A percentile compares a stretch with the other conserved stretches of the same genome.
phyloP scores from a whole-genome alignment of 1,140 invertebrate species.

The Macrocentrus cingulum region DNA sequence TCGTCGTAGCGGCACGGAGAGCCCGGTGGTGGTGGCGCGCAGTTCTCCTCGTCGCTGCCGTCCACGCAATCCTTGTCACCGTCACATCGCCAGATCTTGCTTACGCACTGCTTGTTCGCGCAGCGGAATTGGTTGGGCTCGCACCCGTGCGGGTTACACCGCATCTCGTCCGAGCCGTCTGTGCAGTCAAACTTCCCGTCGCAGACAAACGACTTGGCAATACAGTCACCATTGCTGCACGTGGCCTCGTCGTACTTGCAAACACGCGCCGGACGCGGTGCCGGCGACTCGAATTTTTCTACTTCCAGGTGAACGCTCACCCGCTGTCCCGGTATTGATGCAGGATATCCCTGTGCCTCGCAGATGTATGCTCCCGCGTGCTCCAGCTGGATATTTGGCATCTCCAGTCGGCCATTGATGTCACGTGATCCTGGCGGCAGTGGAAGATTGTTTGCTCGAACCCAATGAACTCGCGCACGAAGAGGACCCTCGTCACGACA shows the following conservation, averaged over 20 bases:
- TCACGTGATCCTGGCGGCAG: slow-evolving; percentile 73
- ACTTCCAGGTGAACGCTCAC: slow-evolving; percentile 70
- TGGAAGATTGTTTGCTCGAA: slow-evolving; percentile 67
- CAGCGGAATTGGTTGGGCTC: slow-evolving; percentile 94
- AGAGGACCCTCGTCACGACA: slow-evolving; percentile 84
- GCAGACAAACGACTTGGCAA: slow-evolving; percentile 78
- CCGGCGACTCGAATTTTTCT: slow-evolving; percentile 62
- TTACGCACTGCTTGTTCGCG: slow-evolving; percentile 83
- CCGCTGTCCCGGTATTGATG: slow-evolving; percentile 59
- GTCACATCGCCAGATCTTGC: slow-evolving; percentile 92
- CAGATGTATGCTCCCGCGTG: slow-evolving; percentile 82
- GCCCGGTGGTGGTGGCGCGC: slow-evolving; percentile 62
- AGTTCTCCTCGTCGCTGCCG: slow-evolving; percentile 77
- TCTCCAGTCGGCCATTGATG: slow-evolving; percentile 77
- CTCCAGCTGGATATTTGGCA: slow-evolving; percentile 76
- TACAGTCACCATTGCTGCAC: slow-evolving; percentile 89
- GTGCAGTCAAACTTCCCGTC: slow-evolving; percentile 79
- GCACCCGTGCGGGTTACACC: slow-evolving; percentile 78
- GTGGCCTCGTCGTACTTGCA: slow-evolving; percentile 83
- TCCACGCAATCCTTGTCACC: slow-evolving; percentile 92
- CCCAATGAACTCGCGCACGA: slow-evolving; percentile 76
- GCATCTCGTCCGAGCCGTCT: slow-evolving; percentile 86
- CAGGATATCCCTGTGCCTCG: slow-evolving; percentile 71
- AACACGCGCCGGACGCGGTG: slow-evolving; percentile 56
- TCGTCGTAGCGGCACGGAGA: slow-evolving; percentile 78